Percentiles rank a stretch among this genome's conserved stretches.
These are phyloP conservation scores for Gambusia yucatana DNA, from an alignment of 2,797 vertebrate genomes.

Conservation along the genomic window DNA sequence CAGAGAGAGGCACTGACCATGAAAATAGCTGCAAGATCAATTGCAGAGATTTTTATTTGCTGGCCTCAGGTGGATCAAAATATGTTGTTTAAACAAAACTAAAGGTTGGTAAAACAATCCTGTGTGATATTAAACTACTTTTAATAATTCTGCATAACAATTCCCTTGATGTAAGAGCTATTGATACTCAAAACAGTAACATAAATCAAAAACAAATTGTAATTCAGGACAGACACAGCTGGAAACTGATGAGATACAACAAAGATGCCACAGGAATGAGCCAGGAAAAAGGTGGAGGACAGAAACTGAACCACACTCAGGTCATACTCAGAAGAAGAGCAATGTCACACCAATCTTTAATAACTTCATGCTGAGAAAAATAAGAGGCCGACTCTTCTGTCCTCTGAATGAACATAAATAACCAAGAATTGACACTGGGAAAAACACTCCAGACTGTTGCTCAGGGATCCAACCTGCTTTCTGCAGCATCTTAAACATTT, in stretches of 20 bases:
- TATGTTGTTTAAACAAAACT: constrained; percentile 20
- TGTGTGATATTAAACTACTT: neutral
- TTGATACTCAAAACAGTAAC: neutral
- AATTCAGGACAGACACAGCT: neutral
- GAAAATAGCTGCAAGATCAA: constrained; percentile 57
- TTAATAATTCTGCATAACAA: neutral
- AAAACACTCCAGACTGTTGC: neutral
- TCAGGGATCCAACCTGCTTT: neutral
- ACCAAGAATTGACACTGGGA: neutral
- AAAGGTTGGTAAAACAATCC: neutral
- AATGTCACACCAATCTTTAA: neutral
- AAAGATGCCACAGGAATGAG: neutral
- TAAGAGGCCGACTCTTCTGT: neutral
- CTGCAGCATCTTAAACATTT: neutral
- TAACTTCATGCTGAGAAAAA: neutral
- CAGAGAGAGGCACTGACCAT: constrained; percentile 54
- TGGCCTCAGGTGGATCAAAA: constrained; percentile 36
- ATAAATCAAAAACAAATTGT: neutral
- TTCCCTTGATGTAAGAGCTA: neutral
- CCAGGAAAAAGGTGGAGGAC: neutral
- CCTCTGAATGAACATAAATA: neutral
- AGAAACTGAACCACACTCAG: neutral
- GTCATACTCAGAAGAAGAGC: neutral
- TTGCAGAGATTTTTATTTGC: constrained; percentile 39
- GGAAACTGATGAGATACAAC: neutral